phyloP scores from a whole-genome alignment of 2,888 invertebrate species.

The Polymixis flavicincta region DNA sequence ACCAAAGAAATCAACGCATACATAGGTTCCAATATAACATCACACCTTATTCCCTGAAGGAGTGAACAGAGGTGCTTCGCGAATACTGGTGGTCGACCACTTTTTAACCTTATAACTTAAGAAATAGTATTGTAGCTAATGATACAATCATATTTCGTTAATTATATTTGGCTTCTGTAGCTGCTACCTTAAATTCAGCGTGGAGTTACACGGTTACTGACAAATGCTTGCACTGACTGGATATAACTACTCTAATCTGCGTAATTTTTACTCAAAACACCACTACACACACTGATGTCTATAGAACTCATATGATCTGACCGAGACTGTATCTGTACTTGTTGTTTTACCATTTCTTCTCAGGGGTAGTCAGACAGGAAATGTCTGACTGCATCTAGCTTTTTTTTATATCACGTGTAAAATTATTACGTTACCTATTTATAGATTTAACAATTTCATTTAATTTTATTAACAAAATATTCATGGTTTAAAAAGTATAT shows the following conservation, averaged over 20 bases:
- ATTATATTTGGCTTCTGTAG: neutral
- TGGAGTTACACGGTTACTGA: neutral
- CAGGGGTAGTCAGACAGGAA: neutral
- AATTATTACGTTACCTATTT: neutral
- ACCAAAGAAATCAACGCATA: neutral
- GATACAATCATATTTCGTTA: neutral
- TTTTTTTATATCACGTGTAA: neutral
- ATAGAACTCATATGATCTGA: neutral
- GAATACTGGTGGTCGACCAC: no score
- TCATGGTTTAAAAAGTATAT: neutral
- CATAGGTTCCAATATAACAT: neutral
- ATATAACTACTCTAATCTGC: neutral
- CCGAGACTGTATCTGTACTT: neutral
- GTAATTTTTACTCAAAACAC: neutral
- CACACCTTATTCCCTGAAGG: neutral
- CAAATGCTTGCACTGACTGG: neutral
- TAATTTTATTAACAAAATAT: neutral
- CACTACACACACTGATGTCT: neutral
- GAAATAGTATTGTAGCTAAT: neutral
- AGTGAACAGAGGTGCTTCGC: neutral
- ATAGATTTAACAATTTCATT: neutral
- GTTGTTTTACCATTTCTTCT: neutral
- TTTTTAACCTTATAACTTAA: no score
- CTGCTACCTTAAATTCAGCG: neutral
- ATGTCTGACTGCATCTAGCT: neutral